Percentiles rank a stretch among this genome's conserved stretches.
phyloP scores from a whole-genome alignment of 1,140 invertebrate genomes.

The Coelopa frigida region DNA sequence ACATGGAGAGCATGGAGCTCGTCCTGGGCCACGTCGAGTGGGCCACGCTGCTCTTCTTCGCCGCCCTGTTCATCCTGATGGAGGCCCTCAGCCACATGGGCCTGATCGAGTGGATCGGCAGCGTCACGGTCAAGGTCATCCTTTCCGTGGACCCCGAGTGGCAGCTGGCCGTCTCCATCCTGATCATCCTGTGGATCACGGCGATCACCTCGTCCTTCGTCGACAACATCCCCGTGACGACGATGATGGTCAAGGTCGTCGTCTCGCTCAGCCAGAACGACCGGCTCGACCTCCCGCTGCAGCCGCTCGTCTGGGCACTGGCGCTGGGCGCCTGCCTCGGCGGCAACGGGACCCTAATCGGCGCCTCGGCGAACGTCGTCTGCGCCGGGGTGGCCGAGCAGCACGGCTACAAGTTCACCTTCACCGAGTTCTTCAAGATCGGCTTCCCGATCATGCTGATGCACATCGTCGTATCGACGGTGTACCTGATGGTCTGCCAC shows the following conservation, averaged over 20 bases:
- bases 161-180: conserved; percentile 55
- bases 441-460: conserved; percentile 66
- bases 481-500: conserved; percentile 62
- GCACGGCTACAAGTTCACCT: conserved; percentile 67
- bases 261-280: conserved; percentile 50
- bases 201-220: conserved; percentile 64
- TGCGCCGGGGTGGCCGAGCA: conserved; percentile 70
- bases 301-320: conserved; percentile 63
- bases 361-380: conserved; percentile 69
- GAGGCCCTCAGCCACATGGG: conserved; percentile 61
- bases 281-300: conserved; percentile 52
- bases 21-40: conserved; percentile 67
- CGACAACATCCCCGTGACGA: conserved; percentile 69
- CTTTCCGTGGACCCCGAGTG: conserved; percentile 49
- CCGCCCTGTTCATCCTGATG: conserved; percentile 67
- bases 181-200: conserved; percentile 64
- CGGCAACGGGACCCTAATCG: conserved; percentile 73
- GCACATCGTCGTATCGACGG: conserved; percentile 51
- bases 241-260: conserved; percentile 68
- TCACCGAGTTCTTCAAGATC: conserved; percentile 49
- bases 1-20: conserved; percentile 54
- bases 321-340: conserved; percentile 68
- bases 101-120: conserved; percentile 60
- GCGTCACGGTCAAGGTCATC: conserved; percentile 54
- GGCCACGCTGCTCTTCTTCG: conserved; percentile 70